Percentiles rank a stretch among this genome's conserved stretches.
Conservation (phyloP, 2,797 vertebrate species). For the Arctocebus calabarensis region DNA sequence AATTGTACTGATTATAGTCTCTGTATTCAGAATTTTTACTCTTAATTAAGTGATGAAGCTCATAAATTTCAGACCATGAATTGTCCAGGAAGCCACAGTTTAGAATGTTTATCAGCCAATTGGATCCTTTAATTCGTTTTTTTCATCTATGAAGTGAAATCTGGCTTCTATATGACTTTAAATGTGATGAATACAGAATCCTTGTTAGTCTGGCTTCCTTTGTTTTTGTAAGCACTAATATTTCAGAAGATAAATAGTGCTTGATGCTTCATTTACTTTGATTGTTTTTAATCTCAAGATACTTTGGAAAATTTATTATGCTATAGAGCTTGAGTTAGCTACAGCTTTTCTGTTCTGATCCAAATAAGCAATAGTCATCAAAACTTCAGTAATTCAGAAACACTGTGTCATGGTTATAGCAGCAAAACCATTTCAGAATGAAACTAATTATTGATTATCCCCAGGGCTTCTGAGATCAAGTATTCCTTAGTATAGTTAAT, state of each 20-base stretch:
- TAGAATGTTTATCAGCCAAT: slow-evolving; percentile 59
- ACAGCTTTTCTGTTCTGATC: slow-evolving; percentile 78
- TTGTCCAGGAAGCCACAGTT: slow-evolving; percentile 41
- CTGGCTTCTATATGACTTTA: neutral
- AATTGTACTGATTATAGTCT: slow-evolving; percentile 74
- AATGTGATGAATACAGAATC: slow-evolving; percentile 53
- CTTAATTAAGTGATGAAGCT: slow-evolving; percentile 79
- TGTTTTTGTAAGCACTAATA: slow-evolving; percentile 80
- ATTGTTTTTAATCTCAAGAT: slow-evolving; percentile 83
- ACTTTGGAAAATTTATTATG: slow-evolving; percentile 81
- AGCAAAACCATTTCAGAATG: slow-evolving; percentile 83
- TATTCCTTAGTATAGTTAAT: slow-evolving; percentile 88
- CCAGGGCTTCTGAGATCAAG: slow-evolving; percentile 84
- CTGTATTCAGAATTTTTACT: slow-evolving; percentile 77
- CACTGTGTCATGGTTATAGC: slow-evolving; percentile 80
- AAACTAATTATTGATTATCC: slow-evolving; percentile 90
- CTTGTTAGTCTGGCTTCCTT: slow-evolving; percentile 57
- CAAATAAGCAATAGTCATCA: slow-evolving; percentile 85
- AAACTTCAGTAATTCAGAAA: slow-evolving; percentile 85
- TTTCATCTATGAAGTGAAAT: slow-evolving; percentile 52
- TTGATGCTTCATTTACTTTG: slow-evolving; percentile 80
- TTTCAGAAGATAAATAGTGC: slow-evolving; percentile 80
- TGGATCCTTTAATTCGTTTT: slow-evolving; percentile 33
- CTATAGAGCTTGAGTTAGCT: slow-evolving; percentile 81
- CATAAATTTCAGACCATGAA: slow-evolving; percentile 73